Evolutionary conservation across 1,140 invertebrate species (phyloP).

Genomic region (Sitodiplosis mosellana): DNA sequence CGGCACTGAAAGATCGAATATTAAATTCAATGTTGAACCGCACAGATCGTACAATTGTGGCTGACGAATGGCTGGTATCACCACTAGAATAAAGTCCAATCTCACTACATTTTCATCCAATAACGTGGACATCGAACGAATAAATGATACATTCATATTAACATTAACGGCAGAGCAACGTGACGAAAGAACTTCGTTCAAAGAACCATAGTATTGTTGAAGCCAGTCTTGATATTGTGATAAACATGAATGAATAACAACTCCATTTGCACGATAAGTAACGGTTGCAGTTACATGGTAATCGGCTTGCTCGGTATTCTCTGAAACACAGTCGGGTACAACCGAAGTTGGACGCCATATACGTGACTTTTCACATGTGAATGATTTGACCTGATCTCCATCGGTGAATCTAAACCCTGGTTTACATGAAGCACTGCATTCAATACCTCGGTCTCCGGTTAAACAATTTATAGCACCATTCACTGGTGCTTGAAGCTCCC

Average conservation of each 20-base stretch:
- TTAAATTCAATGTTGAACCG: conserved; percentile 77
- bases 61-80: conserved; percentile 70
- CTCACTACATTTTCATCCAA: conserved; percentile 72
- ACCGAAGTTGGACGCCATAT: conserved; percentile 69
- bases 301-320: conserved; percentile 81
- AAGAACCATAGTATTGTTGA: conserved; percentile 54
- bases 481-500: conserved; percentile 74
- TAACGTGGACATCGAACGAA: conserved; percentile 54
- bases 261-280: conserved; percentile 75
- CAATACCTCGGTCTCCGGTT: conserved; percentile 52
- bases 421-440: conserved; percentile 82
- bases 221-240: conserved; percentile 72
- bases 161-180: conserved; percentile 88
- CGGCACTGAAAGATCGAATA: conserved; percentile 85
- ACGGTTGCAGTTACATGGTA: conserved; percentile 83
- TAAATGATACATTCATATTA: conserved; percentile 83
- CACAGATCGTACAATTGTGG: conserved; percentile 85
- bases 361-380: conserved; percentile 58
- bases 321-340: conserved; percentile 84
- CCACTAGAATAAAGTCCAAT: conserved; percentile 74
- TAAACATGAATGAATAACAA: conserved; percentile 63
- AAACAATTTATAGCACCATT: conserved; percentile 78
- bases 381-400: conserved; percentile 69
- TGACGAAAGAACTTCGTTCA: conserved; percentile 70
- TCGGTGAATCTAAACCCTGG: conserved; percentile 84